These are phyloP conservation scores for Ovis aries DNA, from an alignment of 2,113 vertebrate genomes.

Conservation along the genomic window DNA sequence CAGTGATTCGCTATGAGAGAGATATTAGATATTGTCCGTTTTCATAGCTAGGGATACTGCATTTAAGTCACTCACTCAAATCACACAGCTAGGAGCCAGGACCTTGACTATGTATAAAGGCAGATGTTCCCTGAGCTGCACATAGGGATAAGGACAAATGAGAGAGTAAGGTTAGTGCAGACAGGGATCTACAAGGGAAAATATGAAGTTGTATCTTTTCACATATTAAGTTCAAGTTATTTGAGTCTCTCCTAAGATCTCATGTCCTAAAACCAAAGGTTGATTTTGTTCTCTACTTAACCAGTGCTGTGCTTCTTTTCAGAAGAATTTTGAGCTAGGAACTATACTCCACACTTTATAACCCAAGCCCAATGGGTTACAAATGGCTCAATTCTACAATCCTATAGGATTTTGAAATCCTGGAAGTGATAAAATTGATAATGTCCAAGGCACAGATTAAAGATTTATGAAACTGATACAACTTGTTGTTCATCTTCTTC, in stretches of 20 bases:
- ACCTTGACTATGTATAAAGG: not conserved
- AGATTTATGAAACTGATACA: not conserved
- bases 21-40: not conserved
- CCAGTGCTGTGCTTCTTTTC: not conserved
- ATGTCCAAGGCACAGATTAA: not conserved
- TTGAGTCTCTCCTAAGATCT: not conserved
- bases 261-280: not conserved
- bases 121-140: not conserved
- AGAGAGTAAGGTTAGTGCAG: not conserved
- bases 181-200: not conserved
- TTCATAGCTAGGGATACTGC: not conserved
- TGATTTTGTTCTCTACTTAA: not conserved
- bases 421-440: not conserved
- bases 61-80: not conserved
- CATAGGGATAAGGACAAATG: not conserved
- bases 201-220: not conserved
- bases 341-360: not conserved
- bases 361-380: not conserved
- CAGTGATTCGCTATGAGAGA: not conserved
- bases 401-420: not conserved
- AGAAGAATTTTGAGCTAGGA: not conserved
- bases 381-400: not conserved
- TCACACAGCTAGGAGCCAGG: not conserved
- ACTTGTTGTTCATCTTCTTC: not conserved
- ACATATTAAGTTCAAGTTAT: not conserved